Evolutionary conservation across 2,888 invertebrate genomes (phyloP), one percentile per base, ranked within the genome.

Genomic region (Stomorhina lunata): DNA sequence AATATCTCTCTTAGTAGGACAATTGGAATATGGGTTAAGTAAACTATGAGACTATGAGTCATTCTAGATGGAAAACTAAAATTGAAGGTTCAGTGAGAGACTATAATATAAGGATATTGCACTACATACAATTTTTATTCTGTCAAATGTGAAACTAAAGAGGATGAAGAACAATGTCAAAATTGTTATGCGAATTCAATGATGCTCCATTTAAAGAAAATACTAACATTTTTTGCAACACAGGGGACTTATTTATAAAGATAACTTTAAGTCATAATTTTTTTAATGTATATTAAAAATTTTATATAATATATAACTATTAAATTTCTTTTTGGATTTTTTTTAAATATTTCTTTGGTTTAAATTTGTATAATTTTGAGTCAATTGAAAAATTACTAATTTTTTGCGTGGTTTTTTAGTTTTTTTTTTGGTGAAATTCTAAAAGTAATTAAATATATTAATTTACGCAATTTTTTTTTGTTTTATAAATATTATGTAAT

Each of bases 331-430:
- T n/a, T n/a, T 45, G 6, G 43, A n/a, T 6, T 45, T 17, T 15
- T 6, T 9, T 27, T 32, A 37, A 12, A n/a, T 34, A 32, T 15
- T 12, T 72, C 27, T 45, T 9, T 65, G 0, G 2, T 40, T 63
- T 63, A 7, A 63, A 25, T 9, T 65, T 32, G 40, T 65, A 43
- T 43, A 63, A 63, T 63, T 53, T 63, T 43, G 40, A 25, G 43
- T 32, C 53, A 63, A 53, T 73, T 63, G 40, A 63, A 55, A 73
- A 63, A 63, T 53, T 53, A 20, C 27, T 53, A 32, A 17, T 63
- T 40, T n/a, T n/a, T 29, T 29, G 22, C 25, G 22, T 63, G 61
- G n/a, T 27, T 17, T 17, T 55, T 22, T 73, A 15, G 45, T 63
- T 73, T 20, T 27, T 17, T 17, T 55, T 22, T 73, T 22, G 45